Conservation (phyloP, 1,140 invertebrate genomes). For the Calosoma granatense region DNA sequence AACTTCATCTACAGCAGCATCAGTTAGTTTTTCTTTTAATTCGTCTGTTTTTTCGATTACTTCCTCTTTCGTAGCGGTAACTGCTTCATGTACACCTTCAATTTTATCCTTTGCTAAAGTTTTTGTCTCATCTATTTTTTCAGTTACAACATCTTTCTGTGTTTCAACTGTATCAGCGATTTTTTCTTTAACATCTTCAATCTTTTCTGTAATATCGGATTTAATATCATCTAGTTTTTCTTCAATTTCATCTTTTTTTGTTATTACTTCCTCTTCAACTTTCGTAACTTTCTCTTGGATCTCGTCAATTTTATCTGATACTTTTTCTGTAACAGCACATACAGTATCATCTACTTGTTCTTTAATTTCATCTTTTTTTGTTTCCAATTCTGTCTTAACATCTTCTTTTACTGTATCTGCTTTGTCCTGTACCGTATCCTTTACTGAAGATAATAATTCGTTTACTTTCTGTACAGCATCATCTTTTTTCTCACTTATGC, state of each 20-base stretch:
- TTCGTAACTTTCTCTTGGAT: too few species aligned
- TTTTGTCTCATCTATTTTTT: neutral
- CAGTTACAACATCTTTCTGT: neutral
- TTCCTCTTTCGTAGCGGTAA: neutral
- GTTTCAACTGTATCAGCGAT: neutral
- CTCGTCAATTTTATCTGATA: too few species aligned
- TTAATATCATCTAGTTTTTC: neutral
- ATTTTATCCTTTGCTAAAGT: neutral
- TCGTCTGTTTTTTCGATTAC: too few species aligned
- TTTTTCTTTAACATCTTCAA: neutral
- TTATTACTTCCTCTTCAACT: neutral
- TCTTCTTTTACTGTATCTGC: neutral
- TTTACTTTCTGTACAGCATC: neutral
- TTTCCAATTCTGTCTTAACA: neutral
- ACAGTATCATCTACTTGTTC: neutral
- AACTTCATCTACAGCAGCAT: neutral
- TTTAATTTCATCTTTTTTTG: slow-evolving; percentile 2
- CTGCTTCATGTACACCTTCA: neutral
- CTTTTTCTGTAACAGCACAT: too few species aligned
- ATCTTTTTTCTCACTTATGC: neutral
- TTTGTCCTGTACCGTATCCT: neutral
- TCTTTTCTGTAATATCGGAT: neutral
- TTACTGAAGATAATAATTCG: neutral
- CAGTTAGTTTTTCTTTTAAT: neutral
- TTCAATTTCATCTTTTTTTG: slow-evolving; percentile 2